Evolutionary conservation across 2,888 invertebrate genomes (phyloP).

Genomic region (Crematogaster levior): DNA sequence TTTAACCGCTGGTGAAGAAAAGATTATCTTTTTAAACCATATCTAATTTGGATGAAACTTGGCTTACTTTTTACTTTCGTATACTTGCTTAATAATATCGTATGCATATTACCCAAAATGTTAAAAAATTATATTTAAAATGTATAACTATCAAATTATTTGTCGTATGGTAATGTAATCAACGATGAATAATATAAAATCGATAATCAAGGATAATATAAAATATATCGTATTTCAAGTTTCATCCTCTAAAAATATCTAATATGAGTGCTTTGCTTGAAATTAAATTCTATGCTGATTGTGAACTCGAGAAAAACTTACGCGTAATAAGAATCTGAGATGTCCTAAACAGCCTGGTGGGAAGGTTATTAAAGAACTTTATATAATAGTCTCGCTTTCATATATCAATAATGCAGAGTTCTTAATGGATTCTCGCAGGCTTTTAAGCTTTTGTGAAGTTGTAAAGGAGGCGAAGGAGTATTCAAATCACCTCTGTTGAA

Average conservation of each 20-base stretch:
- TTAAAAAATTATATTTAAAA: conserved; percentile 19
- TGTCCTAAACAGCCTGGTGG: conserved; percentile 33
- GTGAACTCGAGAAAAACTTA: conserved; percentile 32
- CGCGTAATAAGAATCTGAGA: conserved; percentile 24
- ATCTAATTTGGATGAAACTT: conserved; percentile 32
- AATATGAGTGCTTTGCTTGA: conserved; percentile 51
- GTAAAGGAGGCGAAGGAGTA: neutral
- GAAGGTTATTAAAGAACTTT: conserved; percentile 16
- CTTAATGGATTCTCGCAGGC: neutral
- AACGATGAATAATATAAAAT: too few relatives aligned
- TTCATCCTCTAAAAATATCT: conserved; percentile 34
- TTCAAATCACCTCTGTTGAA: neutral
- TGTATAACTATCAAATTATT: neutral
- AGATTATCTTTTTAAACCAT: too few relatives aligned
- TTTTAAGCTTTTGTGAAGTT: conserved; percentile 11
- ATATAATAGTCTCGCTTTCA: conserved; percentile 9
- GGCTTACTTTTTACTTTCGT: neutral
- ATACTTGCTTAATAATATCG: conserved; percentile 1
- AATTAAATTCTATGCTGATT: conserved; percentile 34
- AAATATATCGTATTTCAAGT: conserved; percentile 37
- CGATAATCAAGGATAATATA: neutral
- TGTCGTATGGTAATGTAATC: neutral
- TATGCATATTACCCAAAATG: neutral
- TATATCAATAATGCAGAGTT: conserved; percentile 12
- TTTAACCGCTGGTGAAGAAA: too few relatives aligned